A percentile compares a stretch with the other conserved stretches of the same genome.
Conservation (phyloP, 2,888 invertebrate genomes). For the Lithophane leautieri region DNA sequence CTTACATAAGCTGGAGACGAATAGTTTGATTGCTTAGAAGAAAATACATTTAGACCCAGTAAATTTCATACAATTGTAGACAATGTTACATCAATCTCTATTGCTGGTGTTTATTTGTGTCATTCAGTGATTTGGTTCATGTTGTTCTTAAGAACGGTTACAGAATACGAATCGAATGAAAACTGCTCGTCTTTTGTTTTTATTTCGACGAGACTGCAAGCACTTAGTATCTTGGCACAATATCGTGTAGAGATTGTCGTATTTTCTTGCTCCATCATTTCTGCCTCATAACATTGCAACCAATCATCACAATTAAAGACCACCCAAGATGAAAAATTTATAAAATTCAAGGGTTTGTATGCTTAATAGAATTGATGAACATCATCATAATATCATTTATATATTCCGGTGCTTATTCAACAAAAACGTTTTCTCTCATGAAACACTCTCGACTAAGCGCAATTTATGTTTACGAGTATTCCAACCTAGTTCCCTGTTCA, state of each 20-base stretch:
- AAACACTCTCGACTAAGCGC: conserved; percentile 57
- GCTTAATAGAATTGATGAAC: conserved; percentile 11
- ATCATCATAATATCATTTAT: conserved; percentile 31
- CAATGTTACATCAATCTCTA: conserved; percentile 28
- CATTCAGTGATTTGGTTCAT: conserved; percentile 11
- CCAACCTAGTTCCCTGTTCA: conserved; percentile 60
- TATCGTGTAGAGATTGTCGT: neutral
- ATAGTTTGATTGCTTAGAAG: conserved; percentile 41
- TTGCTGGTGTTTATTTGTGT: conserved; percentile 23
- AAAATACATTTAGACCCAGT: conserved; percentile 43
- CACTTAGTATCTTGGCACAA: neutral
- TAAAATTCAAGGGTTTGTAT: neutral
- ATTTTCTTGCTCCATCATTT: neutral
- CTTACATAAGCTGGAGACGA: conserved; percentile 65
- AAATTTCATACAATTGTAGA: conserved; percentile 35
- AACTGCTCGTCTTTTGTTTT: neutral
- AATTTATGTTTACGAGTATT: conserved; percentile 63
- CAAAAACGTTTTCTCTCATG: conserved; percentile 59
- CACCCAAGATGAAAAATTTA: conserved; percentile 7
- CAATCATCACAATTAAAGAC: conserved; percentile 4
- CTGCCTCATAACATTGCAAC: neutral
- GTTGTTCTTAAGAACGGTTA: conserved; percentile 8
- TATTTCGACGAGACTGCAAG: neutral
- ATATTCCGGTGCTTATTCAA: conserved; percentile 30
- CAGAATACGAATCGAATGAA: neutral